These are phyloP conservation scores for Campylomormyrus tamandua DNA, from an alignment of 2,113 vertebrate species.

Conservation along the genomic window DNA sequence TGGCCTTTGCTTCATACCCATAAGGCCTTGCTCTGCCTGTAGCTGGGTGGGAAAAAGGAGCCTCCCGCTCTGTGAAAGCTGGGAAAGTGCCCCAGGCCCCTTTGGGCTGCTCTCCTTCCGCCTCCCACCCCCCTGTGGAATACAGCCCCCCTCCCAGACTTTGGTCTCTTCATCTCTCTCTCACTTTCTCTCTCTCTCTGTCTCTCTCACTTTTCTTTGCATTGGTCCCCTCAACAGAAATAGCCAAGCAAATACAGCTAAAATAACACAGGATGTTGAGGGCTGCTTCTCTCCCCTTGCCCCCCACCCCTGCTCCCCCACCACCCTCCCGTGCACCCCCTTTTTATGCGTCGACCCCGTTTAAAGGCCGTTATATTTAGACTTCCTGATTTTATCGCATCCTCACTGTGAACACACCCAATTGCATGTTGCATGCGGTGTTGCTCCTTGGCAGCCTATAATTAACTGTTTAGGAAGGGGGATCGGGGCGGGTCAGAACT, in stretches of 20 bases:
- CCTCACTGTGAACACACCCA: slow-evolving; percentile 14
- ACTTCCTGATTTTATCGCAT: slow-evolving; percentile 16
- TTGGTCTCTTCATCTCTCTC: background rate
- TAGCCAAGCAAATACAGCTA: slow-evolving; percentile 19
- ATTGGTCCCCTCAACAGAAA: background rate
- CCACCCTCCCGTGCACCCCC: background rate
- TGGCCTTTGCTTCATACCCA: background rate
- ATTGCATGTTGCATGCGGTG: background rate
- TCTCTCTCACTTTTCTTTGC: background rate
- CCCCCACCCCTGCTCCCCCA: background rate
- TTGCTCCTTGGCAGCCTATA: background rate
- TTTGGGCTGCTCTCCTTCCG: background rate
- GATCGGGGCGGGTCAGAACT: background rate
- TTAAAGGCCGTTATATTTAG: slow-evolving; percentile 12
- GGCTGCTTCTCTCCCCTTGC: background rate
- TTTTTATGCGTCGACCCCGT: background rate
- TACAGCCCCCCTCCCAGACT: background rate
- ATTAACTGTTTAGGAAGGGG: slow-evolving; percentile 1
- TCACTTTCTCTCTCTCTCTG: background rate
- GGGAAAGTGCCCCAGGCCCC: slow-evolving; percentile 1
- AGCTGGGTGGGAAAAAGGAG: background rate
- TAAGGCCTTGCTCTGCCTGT: background rate
- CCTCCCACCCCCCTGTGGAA: background rate
- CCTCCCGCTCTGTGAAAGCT: background rate
- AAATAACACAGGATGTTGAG: slow-evolving; percentile 21